A percentile compares a stretch with the other conserved stretches of the same genome.
phyloP scores from a whole-genome alignment of 2,113 vertebrate genomes.

The Salvelinus fontinalis region DNA sequence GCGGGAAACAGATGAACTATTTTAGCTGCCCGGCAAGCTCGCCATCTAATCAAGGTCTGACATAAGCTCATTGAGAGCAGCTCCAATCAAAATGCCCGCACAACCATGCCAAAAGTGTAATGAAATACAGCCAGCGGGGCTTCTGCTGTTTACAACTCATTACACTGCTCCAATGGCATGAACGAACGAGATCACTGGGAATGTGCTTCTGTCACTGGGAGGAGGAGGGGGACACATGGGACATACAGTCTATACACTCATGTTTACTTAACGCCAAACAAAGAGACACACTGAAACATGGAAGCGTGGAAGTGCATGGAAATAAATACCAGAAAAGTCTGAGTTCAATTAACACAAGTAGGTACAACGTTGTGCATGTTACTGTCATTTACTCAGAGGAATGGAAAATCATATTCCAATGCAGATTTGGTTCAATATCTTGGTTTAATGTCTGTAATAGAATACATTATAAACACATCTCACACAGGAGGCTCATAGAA shows the following conservation, averaged over 20 bases:
- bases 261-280: conserved; percentile 72
- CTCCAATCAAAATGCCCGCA: conserved; percentile 48
- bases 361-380: too few relatives aligned
- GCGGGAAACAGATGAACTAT: conserved; percentile 68
- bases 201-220: conserved; percentile 25
- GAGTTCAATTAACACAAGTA: too few relatives aligned
- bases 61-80: conserved; percentile 46
- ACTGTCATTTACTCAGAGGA: too few relatives aligned
- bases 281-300: conserved; percentile 33
- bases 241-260: conserved; percentile 28
- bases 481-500: too few relatives aligned
- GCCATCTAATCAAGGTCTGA: conserved; percentile 52
- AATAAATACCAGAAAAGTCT: not conserved
- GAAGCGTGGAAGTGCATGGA: conserved; percentile 52
- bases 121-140: conserved; percentile 61
- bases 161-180: conserved; percentile 44
- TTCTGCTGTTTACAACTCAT: conserved; percentile 61
- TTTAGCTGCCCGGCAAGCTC: conserved; percentile 53
- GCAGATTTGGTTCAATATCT: too few relatives aligned
- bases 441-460: too few relatives aligned
- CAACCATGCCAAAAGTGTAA: conserved; percentile 34
- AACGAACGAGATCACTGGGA: conserved; percentile 55
- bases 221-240: conserved; percentile 43
- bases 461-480: too few relatives aligned
- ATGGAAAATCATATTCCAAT: too few relatives aligned